These are phyloP conservation scores for Fragariocoptes setiger DNA, from an alignment of 1,140 invertebrate species.

Conservation along the genomic window DNA sequence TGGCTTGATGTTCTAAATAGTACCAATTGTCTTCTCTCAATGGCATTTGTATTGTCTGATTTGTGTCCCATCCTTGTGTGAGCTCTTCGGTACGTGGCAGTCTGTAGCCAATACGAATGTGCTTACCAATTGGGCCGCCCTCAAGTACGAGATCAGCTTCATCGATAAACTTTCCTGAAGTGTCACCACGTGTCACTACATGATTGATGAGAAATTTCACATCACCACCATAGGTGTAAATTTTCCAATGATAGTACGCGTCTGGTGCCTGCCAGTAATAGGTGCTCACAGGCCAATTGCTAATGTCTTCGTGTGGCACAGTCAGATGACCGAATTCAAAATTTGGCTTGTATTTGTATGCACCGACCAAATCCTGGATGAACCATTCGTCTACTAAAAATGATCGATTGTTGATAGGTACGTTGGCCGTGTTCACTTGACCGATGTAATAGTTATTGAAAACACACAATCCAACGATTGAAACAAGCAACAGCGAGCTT, in stretches of 20 bases:
- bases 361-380: conserved; percentile 16
- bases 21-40: conserved; percentile 40
- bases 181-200: conserved; percentile 54
- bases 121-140: conserved; percentile 18
- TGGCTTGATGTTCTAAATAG: conserved; percentile 24
- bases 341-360: conserved; percentile 11
- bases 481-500: no score
- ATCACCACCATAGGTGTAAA: conserved; percentile 47
- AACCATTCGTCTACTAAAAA: conserved; percentile 16
- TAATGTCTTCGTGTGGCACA: conserved; percentile 25
- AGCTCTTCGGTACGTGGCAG: conserved; percentile 19
- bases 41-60: conserved; percentile 25
- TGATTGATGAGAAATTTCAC: conserved; percentile 40
- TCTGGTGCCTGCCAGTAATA: conserved; percentile 65
- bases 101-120: conserved; percentile 29
- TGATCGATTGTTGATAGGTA: background rate
- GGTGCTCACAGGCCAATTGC: conserved; percentile 25
- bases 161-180: conserved; percentile 43
- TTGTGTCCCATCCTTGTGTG: conserved; percentile 20
- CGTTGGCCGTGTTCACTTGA: background rate
- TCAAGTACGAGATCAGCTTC: conserved; percentile 56
- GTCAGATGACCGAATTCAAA: conserved; percentile 14
- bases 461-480: no score
- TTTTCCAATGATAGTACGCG: conserved; percentile 21
- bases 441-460: no score